A percentile compares a stretch with the other conserved stretches of the same genome.
phyloP scores from a whole-genome alignment of 2,113 vertebrate species.

The Daboia siamensis region DNA sequence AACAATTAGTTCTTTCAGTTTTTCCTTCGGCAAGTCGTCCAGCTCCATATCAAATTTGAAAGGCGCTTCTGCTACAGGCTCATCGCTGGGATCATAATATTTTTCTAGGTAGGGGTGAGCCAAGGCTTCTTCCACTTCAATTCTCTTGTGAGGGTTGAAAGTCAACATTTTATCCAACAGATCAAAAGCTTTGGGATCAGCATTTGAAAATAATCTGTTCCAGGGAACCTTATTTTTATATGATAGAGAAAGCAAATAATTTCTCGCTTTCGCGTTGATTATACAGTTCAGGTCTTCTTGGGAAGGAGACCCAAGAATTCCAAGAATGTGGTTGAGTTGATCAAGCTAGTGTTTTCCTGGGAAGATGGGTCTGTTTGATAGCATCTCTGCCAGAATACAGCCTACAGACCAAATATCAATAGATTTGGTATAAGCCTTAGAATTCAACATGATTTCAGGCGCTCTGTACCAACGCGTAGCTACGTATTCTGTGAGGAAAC shows the following conservation, averaged over 20 bases:
- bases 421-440: slow-evolving; percentile 99
- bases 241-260: slow-evolving; percentile 94
- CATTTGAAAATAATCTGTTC: slow-evolving; percentile 96
- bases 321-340: slow-evolving; percentile 97
- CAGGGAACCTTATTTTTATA: slow-evolving; percentile 96
- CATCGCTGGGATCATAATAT: slow-evolving; percentile 99
- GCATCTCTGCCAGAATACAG: slow-evolving; percentile 98
- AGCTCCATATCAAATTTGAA: slow-evolving; percentile 99
- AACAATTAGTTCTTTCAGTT: slow-evolving; percentile 97
- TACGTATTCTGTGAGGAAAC: slow-evolving; percentile 96
- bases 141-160: slow-evolving; percentile 98
- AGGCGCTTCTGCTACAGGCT: slow-evolving; percentile 96
- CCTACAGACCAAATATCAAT: slow-evolving; percentile 99
- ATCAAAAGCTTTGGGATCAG: slow-evolving; percentile 97
- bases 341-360: slow-evolving; percentile 98
- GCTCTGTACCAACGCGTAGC: slow-evolving; percentile 98
- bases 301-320: slow-evolving; percentile 94
- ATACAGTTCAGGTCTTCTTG: slow-evolving; percentile 99
- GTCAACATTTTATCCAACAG: slow-evolving; percentile 99
- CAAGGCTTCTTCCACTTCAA: slow-evolving; percentile 96
- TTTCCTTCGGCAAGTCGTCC: slow-evolving; percentile 97
- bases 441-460: slow-evolving; percentile 99
- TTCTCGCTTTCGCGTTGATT: slow-evolving; percentile 98
- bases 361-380: slow-evolving; percentile 97
- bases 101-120: slow-evolving; percentile 97